A percentile compares a stretch with the other conserved stretches of the same genome.
phyloP scores from a whole-genome alignment of 2,113 vertebrate species.

The Phylloscopus trochiloides region DNA sequence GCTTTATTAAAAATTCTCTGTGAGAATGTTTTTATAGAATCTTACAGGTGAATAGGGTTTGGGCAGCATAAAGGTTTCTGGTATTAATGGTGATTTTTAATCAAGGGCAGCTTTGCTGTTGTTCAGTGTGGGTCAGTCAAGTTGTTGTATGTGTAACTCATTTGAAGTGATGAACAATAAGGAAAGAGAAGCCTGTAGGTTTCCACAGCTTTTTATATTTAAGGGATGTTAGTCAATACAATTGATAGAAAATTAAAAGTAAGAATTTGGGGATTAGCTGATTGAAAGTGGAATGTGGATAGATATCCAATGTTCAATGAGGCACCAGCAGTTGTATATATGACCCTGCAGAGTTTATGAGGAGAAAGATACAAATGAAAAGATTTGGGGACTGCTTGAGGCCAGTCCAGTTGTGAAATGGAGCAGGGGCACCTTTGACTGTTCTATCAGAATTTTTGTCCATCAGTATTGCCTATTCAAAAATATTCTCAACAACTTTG shows the following conservation, averaged over 20 bases:
- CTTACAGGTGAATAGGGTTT: background rate
- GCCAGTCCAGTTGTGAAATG: background rate
- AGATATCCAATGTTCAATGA: background rate
- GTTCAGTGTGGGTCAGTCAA: background rate
- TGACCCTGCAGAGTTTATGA: background rate
- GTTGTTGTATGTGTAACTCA: fast-evolving
- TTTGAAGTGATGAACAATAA: background rate
- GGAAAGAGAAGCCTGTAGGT: background rate
- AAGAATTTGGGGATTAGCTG: background rate
- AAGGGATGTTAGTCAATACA: background rate
- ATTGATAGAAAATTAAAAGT: background rate
- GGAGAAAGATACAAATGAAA: background rate
- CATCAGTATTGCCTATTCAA: background rate
- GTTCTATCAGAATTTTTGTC: background rate
- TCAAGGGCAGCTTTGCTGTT: background rate
- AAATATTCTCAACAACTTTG: background rate
- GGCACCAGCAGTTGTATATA: background rate
- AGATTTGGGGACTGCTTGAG: background rate
- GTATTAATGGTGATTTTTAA: background rate
- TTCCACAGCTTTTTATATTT: background rate
- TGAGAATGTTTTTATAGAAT: background rate
- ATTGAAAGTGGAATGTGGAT: background rate
- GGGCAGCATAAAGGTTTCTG: background rate
- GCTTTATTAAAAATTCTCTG: background rate
- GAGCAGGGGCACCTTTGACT: background rate